Percentiles rank a stretch among this genome's conserved stretches.
Evolutionary conservation across 2,113 vertebrate genomes (phyloP).

Genomic region (Lagenorhynchus albirostris): DNA sequence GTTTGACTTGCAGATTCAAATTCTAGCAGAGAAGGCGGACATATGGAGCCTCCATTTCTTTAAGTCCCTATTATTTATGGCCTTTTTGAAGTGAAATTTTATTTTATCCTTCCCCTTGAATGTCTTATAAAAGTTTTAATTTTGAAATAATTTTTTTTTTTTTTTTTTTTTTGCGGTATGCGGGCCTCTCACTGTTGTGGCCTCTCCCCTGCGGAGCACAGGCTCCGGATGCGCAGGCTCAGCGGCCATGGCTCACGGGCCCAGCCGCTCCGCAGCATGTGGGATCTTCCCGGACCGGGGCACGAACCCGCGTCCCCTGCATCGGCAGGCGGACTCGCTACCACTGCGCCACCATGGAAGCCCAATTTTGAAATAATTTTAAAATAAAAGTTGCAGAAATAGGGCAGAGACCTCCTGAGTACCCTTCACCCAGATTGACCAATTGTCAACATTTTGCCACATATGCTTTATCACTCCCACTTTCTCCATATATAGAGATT

Average conservation of each 20-base stretch:
- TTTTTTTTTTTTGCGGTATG: too few species aligned
- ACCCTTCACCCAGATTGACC: background rate
- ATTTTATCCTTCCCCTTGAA: background rate
- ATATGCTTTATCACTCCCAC: background rate
- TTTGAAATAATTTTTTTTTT: background rate
- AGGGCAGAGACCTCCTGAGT: background rate
- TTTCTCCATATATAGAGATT: background rate
- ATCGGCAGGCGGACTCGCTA: too few species aligned
- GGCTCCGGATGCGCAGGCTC: too few species aligned
- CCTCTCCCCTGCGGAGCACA: too few species aligned
- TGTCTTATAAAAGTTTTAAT: background rate
- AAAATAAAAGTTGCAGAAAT: slow-evolving; percentile 14
- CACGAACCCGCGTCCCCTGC: too few species aligned
- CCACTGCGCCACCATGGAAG: too few species aligned
- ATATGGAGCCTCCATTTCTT: background rate
- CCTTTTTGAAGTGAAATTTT: background rate
- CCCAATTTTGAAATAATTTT: background rate
- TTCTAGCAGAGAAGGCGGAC: background rate
- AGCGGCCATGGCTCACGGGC: too few species aligned
- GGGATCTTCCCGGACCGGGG: too few species aligned
- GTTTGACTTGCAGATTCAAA: background rate
- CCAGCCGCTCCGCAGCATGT: too few species aligned
- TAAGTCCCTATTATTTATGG: background rate
- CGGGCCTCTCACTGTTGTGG: too few species aligned
- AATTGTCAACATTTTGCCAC: background rate